These are phyloP conservation scores for Elysia crispata DNA, from an alignment of 2,888 invertebrate genomes.

Conservation along the genomic window DNA sequence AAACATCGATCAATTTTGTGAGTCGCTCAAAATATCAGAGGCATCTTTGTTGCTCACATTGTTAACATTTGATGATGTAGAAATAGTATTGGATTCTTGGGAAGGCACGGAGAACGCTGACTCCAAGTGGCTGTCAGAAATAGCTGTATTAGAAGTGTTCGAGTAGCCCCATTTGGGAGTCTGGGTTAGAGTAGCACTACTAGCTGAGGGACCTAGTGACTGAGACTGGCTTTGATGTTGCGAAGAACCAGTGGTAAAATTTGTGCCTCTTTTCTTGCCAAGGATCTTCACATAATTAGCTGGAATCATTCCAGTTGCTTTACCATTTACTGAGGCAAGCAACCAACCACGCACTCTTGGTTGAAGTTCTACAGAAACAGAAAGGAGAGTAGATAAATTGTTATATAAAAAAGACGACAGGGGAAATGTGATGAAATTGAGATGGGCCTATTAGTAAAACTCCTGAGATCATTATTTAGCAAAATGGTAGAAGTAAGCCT, in stretches of 20 bases:
- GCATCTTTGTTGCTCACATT: no score
- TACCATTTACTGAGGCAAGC: constrained; percentile 79
- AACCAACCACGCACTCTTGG: constrained; percentile 81
- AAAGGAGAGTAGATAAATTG: no score
- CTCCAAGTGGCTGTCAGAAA: background rate
- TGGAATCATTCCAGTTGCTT: constrained; percentile 80
- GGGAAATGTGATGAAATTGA: no score
- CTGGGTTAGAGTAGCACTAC: background rate
- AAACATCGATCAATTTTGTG: no score
- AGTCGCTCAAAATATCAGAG: no score
- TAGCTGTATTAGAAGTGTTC: background rate
- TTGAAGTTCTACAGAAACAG: constrained; percentile 85
- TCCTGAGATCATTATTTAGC: no score
- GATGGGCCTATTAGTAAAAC: no score
- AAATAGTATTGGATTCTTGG: no score
- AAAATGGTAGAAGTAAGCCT: no score
- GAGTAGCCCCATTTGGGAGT: background rate
- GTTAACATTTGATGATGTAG: no score
- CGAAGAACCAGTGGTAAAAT: background rate
- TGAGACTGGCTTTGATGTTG: background rate
- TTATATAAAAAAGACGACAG: no score
- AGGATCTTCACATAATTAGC: constrained; percentile 80
- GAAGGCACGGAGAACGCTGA: background rate
- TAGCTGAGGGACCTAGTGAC: background rate
- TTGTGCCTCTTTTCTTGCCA: constrained; percentile 71